phyloP scores from a whole-genome alignment of 2,888 invertebrate genomes.

The Nowickia ferox region DNA sequence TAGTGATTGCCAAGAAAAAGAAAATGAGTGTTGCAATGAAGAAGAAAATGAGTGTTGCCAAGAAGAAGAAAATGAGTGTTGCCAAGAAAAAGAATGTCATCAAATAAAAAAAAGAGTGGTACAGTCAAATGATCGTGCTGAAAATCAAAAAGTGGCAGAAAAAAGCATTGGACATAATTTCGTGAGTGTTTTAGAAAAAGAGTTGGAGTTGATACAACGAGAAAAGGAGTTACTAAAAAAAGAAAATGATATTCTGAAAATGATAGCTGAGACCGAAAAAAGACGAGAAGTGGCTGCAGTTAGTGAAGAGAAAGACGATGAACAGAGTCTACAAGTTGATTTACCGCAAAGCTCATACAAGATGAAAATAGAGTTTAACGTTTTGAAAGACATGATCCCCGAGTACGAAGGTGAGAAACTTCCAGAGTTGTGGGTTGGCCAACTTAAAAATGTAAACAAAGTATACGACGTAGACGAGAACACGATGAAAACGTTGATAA shows the following conservation, averaged over 20 bases:
- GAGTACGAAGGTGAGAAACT: slow-evolving; percentile 25
- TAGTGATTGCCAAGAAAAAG: no score
- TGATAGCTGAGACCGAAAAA: not conserved
- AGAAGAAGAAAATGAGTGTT: no score
- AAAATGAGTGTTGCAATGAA: no score
- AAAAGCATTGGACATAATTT: not conserved
- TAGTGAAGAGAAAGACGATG: not conserved
- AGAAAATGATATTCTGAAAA: slow-evolving; percentile 26
- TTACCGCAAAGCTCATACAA: not conserved
- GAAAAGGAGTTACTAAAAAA: no score
- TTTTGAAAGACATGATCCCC: slow-evolving; percentile 25
- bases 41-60: no score
- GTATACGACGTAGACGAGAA: slow-evolving; percentile 10
- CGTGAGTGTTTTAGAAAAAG: not conserved
- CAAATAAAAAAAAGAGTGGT: no score
- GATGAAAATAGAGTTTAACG: not conserved
- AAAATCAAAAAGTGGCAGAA: no score
- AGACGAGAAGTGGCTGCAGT: not conserved
- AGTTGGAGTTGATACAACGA: not conserved
- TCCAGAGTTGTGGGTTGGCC: slow-evolving; percentile 5
- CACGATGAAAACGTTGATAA: slow-evolving; percentile 1
- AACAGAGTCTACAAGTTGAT: not conserved
- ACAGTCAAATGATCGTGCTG: not conserved
- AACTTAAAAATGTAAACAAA: slow-evolving; percentile 13
- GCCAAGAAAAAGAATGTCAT: no score